These are phyloP conservation scores for Atractosteus spatula DNA, from an alignment of 2,113 vertebrate genomes.

Conservation along the genomic window DNA sequence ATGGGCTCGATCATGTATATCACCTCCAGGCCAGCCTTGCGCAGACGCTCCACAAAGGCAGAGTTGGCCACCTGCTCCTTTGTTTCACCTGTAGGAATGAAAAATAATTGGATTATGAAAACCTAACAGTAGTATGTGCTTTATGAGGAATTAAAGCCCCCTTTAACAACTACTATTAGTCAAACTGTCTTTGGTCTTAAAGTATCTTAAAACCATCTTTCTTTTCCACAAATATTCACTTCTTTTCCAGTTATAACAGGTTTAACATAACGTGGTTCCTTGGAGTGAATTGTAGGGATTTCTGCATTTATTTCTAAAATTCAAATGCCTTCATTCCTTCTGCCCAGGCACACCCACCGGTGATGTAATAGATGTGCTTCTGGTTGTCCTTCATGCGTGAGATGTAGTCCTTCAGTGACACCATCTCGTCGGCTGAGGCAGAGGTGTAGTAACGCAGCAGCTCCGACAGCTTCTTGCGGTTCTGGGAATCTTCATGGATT, in stretches of 20 bases:
- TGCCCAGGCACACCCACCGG: conserved; percentile 62
- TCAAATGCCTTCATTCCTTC: neutral
- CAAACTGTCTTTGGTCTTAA: too few species aligned
- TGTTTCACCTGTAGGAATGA: conserved; percentile 59
- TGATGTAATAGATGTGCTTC: conserved; percentile 96
- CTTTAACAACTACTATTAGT: too few species aligned
- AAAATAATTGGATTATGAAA: neutral
- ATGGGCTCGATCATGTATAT: conserved; percentile 80
- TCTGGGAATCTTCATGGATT: conserved; percentile 94
- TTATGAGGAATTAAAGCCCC: too few species aligned
- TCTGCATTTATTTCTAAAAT: neutral
- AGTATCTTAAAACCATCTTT: too few species aligned
- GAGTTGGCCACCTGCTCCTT: conserved; percentile 77
- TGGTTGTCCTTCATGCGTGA: conserved; percentile 96
- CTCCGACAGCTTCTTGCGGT: conserved; percentile 92
- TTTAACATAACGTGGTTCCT: too few species aligned
- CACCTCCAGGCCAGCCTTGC: conserved; percentile 71
- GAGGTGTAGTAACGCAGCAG: conserved; percentile 89
- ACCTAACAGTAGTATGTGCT: too few species aligned
- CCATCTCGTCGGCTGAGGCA: conserved; percentile 90
- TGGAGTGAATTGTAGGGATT: neutral
- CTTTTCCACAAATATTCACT: too few species aligned
- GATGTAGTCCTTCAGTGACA: conserved; percentile 93
- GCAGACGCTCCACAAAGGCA: conserved; percentile 71
- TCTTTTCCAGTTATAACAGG: too few species aligned